Base-by-base conservation (phyloP, 53 echinoderm and acorn worm genomes). In the Holothuria scabra region DNA sequence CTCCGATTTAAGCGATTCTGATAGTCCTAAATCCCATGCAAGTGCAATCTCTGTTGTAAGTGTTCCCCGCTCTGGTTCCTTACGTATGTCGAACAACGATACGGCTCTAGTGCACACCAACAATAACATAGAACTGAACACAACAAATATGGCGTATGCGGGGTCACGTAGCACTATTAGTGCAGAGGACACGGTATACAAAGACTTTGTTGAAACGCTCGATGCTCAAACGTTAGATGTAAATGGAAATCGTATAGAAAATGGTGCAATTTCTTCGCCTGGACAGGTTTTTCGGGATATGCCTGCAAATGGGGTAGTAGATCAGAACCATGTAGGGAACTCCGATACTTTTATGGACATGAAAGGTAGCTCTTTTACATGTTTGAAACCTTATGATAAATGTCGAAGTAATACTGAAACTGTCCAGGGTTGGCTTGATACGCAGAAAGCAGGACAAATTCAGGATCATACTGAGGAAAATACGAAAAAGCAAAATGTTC, bases 341-440 rank as follows among this genome's bases (percentile, higher is more conserved):
- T 16, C 52, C 16, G 52, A 18, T 8, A 52, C 44, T 22, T 72
- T 72, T 46, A n/a, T 24, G 7, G 72, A 20, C 34, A 44, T 18
- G 21, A 41, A 72, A n/a, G n/a, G 46, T 44, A 6, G 2, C 10
- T 72, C 24, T n/a, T 16, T 16, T 52, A 52, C 52, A 52, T 52
- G 1, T 3, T 52, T 18, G 52, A 52, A 52, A 52, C 44, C 72
- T 18, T 44, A 72, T 72, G 37, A 44, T 38, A 25, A 72, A 72
- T 48, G 48, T 38, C 44, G 48, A 13, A 72, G 44, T 48, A 72
- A 72, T 72, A 14, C 37, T 46, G 72, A 38, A 22, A 44, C 48
- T 8, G 72, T 72, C 10, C 72, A 72, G 28, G 72, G 48, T 37
- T 72, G 72, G 72, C 72, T 72, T 72, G 72, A 72, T 44, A 72